Evolutionary conservation across 2,113 vertebrate genomes (phyloP).

Genomic region (Rallus limicola): DNA sequence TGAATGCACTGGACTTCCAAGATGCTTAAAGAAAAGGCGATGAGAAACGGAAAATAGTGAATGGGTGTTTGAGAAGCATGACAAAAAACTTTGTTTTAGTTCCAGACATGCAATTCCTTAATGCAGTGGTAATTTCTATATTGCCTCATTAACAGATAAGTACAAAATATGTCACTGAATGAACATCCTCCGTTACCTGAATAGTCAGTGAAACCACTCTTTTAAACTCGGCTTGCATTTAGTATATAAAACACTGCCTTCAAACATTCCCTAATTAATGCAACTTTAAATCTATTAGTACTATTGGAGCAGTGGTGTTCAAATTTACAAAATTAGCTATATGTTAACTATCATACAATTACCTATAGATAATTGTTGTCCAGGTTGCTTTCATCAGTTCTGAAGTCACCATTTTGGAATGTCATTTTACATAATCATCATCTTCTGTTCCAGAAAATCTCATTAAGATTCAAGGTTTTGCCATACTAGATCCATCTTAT

Average conservation of each 20-base stretch:
- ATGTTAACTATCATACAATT: not conserved
- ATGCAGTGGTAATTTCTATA: not conserved
- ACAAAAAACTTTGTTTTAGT: not conserved
- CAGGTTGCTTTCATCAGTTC: not conserved
- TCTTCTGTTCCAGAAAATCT: not conserved
- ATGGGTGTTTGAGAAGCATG: not conserved
- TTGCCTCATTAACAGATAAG: not conserved
- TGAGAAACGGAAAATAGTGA: not conserved
- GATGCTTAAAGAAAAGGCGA: not conserved
- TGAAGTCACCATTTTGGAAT: not conserved
- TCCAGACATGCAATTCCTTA: not conserved
- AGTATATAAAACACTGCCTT: not conserved
- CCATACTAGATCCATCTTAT: not conserved
- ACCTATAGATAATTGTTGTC: not conserved
- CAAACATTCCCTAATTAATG: not conserved
- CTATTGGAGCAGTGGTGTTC: not conserved
- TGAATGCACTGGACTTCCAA: not conserved
- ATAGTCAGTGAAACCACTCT: not conserved
- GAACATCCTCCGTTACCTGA: not conserved
- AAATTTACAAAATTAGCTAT: not conserved
- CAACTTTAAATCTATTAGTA: not conserved
- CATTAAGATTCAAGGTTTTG: not conserved
- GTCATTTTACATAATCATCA: not conserved
- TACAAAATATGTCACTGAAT: not conserved
- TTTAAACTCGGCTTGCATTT: not conserved